Conservation (phyloP, 2,888 invertebrate species). For the Dascillus cervinus region DNA sequence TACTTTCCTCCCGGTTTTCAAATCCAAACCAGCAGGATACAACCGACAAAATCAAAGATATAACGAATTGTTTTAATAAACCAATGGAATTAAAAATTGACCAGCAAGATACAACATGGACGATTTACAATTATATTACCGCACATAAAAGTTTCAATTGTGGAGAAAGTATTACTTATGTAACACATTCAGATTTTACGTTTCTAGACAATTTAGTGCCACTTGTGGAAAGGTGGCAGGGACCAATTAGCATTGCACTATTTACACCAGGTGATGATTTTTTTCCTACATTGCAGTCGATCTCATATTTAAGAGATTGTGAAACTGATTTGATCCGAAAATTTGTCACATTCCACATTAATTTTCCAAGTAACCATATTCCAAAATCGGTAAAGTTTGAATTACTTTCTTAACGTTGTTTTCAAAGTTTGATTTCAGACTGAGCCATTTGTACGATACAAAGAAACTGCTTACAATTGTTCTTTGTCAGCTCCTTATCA, state of each 20-base stretch:
- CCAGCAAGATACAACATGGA: background rate
- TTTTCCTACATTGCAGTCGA: background rate
- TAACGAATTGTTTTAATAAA: slow-evolving; percentile 35
- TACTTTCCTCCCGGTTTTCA: too few relatives aligned
- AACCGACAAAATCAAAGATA: slow-evolving; percentile 26
- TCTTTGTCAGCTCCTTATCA: too few relatives aligned
- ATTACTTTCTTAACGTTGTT: too few relatives aligned
- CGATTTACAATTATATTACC: background rate
- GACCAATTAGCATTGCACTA: background rate
- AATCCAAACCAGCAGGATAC: slow-evolving; percentile 14
- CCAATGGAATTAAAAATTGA: slow-evolving; percentile 35
- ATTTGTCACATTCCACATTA: background rate
- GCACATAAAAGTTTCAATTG: background rate
- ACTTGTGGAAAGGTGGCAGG: background rate
- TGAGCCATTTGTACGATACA: too few relatives aligned
- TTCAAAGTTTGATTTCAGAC: too few relatives aligned
- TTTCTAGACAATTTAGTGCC: background rate
- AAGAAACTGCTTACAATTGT: too few relatives aligned
- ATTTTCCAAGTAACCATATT: background rate
- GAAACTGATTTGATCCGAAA: background rate
- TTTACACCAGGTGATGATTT: slow-evolving; percentile 1
- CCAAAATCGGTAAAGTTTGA: too few relatives aligned
- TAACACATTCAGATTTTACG: background rate
- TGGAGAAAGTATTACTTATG: slow-evolving; percentile 1
- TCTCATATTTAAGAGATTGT: slow-evolving; percentile 1